Conservation (phyloP, 1,140 invertebrate genomes). For the Meloidogyne exigua region DNA sequence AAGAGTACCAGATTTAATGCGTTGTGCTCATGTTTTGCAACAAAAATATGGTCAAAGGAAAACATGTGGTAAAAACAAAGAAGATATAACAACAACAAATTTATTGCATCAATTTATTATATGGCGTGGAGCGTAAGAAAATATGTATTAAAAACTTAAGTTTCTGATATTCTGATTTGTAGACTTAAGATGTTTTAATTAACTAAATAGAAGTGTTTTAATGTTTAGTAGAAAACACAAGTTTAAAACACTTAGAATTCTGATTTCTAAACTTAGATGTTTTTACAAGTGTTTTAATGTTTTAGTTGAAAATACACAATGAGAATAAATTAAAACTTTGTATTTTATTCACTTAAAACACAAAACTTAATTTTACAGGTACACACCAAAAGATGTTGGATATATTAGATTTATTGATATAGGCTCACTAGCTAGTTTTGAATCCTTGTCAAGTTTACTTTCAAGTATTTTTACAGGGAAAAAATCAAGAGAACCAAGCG, state of each 20-base stretch:
- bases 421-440: slow-evolving; percentile 43
- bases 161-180: too few species aligned
- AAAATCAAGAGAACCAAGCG: slow-evolving; percentile 37
- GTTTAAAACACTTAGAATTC: too few species aligned
- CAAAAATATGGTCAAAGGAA: slow-evolving; percentile 62
- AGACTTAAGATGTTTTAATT: too few species aligned
- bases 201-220: too few species aligned
- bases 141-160: background rate
- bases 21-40: slow-evolving; percentile 46
- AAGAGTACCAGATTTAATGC: slow-evolving; percentile 61
- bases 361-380: slow-evolving; percentile 24
- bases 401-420: slow-evolving; percentile 58
- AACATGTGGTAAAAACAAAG: slow-evolving; percentile 23
- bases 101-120: slow-evolving; percentile 2
- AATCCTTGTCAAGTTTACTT: slow-evolving; percentile 44
- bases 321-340: too few species aligned
- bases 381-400: slow-evolving; percentile 54
- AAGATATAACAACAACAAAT: slow-evolving; percentile 45
- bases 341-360: too few species aligned
- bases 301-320: too few species aligned
- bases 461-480: slow-evolving; percentile 41
- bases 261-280: too few species aligned
- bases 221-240: too few species aligned
- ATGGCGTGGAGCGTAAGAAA: slow-evolving; percentile 23
- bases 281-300: too few species aligned